Evolutionary conservation across 2,113 vertebrate species (phyloP).

Genomic region (Planiliza haematocheilus): DNA sequence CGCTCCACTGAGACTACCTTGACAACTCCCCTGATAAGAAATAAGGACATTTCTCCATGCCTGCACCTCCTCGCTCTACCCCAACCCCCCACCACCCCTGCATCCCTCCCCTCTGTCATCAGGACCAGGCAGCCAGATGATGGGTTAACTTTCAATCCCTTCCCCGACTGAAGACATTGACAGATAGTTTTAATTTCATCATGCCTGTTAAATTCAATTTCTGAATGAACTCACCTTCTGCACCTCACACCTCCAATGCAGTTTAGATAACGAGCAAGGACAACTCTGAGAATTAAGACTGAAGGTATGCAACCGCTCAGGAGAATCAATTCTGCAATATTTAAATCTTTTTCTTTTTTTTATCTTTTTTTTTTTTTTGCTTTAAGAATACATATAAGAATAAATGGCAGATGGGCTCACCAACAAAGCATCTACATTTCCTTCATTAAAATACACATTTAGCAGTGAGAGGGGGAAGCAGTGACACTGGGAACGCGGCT

Average conservation of each 20-base stretch:
- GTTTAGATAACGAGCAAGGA: background rate
- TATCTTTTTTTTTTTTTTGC: background rate
- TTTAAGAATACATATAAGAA: background rate
- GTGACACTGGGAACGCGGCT: conserved; percentile 28
- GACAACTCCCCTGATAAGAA: conserved; percentile 35
- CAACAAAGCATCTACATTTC: conserved; percentile 16
- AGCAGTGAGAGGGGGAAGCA: conserved; percentile 5
- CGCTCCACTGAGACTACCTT: conserved; percentile 37
- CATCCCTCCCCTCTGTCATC: conserved; percentile 39
- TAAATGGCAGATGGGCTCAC: background rate
- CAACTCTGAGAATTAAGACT: background rate
- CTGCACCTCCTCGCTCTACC: background rate
- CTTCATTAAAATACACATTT: conserved; percentile 6
- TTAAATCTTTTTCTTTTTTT: background rate
- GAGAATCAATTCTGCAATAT: too few species aligned
- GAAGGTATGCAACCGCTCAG: too few species aligned
- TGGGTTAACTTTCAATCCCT: conserved; percentile 32
- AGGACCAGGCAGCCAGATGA: conserved; percentile 75
- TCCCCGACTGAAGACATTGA: background rate
- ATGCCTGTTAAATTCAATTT: background rate
- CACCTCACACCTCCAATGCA: background rate
- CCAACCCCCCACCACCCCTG: background rate
- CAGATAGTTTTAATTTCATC: background rate
- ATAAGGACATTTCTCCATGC: conserved; percentile 26
- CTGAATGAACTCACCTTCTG: conserved; percentile 3